Conservation (phyloP, 2,888 invertebrate species). For the Rotaria macrura region DNA sequence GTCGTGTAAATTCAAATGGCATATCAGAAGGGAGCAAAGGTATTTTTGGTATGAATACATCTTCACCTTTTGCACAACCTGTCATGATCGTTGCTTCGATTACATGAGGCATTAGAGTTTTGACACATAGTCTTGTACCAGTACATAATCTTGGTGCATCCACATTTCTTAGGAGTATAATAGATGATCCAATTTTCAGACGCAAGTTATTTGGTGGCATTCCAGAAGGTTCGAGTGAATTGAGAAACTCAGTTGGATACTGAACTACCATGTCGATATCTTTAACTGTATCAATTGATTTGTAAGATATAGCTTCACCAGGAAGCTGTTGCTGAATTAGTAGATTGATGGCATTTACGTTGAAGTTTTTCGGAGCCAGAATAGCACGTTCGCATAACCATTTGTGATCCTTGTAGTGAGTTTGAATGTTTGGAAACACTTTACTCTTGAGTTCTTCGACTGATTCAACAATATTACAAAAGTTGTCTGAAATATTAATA, state of each 20-base stretch:
- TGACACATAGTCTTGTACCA: conserved; percentile 35
- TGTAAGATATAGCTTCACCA: not conserved
- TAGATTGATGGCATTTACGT: too few relatives aligned
- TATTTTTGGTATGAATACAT: too few relatives aligned
- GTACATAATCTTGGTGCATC: conserved; percentile 32
- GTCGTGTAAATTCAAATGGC: too few relatives aligned
- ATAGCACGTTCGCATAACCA: conserved; percentile 37
- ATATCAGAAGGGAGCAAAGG: too few relatives aligned
- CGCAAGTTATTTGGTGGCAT: not conserved
- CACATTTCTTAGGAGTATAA: not conserved
- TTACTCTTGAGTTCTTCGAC: too few relatives aligned
- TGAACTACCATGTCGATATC: not conserved
- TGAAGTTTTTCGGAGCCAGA: conserved; percentile 36
- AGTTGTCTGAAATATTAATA: not conserved
- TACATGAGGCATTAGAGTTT: conserved; percentile 16
- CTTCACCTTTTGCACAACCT: too few relatives aligned
- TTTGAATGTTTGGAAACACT: conserved; percentile 32
- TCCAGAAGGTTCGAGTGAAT: conserved; percentile 35
- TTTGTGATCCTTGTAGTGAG: conserved; percentile 33
- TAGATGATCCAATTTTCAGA: not conserved
- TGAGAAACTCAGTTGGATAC: conserved; percentile 34
- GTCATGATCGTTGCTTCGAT: not conserved
- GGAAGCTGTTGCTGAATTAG: conserved; percentile 35
- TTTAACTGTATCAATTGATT: not conserved
- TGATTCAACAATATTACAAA: not conserved